Evolutionary conservation across 2,888 invertebrate species (phyloP), one percentile per base, ranked within the genome.

Genomic region (Ophion ventricosus): DNA sequence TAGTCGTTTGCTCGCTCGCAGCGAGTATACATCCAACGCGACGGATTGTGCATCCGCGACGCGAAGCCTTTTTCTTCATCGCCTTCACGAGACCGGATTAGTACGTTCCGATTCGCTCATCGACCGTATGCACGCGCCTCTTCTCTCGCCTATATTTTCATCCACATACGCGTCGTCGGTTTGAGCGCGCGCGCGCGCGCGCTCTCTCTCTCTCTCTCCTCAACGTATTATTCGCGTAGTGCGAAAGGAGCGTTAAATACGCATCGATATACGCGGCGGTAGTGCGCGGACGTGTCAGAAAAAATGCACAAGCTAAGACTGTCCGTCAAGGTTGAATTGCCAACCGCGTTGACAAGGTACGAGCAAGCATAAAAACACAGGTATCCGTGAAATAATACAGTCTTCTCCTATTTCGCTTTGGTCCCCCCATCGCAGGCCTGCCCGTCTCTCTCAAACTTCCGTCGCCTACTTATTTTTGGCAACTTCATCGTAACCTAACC

Each of bases 311-410:
- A 92, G 89, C 90, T 92, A 88, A 91, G 92, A 87, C 88, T 92
- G 86, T 90, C 92, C 89, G 91, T 92, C 90, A 92, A 92, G 91
- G 91, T 92, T 86, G 92, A 92, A 89, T 91, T 92, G 86, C 92
- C 92, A 87, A 90, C 91, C 87, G 90, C 88, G 87, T 88, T 92
- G 88, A 91, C 92, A 91, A 92, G 92, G 92, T 92, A 92, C 90
- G 92, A 88, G 83, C 84, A 89, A 88, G 86, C 86, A 86, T 89
- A 5, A 88, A 90, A 88, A 89, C 88, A 88, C 88, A 89, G 85
- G 86, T 91, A 89, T 87, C 85, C 80, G 84, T 86, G 72, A 10
- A 80, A 75, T 82, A 74, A 67, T 73, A 69, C 78, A 29, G 35
- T n/a, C 80, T 64, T 66, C 72, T 77, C 73, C 40, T 61, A 40